A percentile compares a stretch with the other conserved stretches of the same genome.
phyloP scores from a whole-genome alignment of 1,140 invertebrate genomes.

The Frieseomelitta varia region DNA sequence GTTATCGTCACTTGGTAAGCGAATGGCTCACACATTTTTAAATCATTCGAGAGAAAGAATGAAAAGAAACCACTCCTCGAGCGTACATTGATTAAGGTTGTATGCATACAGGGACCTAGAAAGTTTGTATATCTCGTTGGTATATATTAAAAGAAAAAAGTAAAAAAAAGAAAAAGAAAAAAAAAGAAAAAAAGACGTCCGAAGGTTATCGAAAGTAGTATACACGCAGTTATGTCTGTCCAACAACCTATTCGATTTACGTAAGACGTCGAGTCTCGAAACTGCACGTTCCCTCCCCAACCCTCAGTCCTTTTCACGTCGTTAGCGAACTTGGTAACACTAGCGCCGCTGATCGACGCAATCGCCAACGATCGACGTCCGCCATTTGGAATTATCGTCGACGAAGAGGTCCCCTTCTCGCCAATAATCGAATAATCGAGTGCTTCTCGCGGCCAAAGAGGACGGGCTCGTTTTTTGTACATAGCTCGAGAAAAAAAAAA shows the following conservation, averaged over 20 bases:
- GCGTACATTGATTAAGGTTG: conserved; percentile 37
- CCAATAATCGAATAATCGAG: not conserved
- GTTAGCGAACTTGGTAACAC: not conserved
- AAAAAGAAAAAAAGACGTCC: conserved; percentile 19
- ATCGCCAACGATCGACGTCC: not conserved
- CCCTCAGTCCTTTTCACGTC: no score
- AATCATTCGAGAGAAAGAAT: not conserved
- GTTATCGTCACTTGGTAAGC: conserved; percentile 28
- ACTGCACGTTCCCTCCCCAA: conserved; percentile 17
- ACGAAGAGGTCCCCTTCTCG: not conserved
- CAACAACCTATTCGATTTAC: conserved; percentile 49
- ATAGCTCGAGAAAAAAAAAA: conserved; percentile 1
- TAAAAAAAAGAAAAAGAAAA: no score
- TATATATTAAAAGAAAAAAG: conserved; percentile 43
- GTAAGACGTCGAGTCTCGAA: conserved; percentile 29
- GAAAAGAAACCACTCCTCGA: conserved; percentile 11
- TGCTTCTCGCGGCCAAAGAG: not conserved
- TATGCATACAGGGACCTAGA: conserved; percentile 52
- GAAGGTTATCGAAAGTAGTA: conserved; percentile 56
- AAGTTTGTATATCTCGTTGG: conserved; percentile 51
- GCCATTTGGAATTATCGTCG: conserved; percentile 12
- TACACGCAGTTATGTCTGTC: conserved; percentile 61
- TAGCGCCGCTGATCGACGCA: not conserved
- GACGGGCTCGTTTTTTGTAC: conserved; percentile 1
- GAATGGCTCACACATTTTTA: conserved; percentile 48